Base-by-base conservation (phyloP, 1,140 invertebrate genomes). In the Campodea augens region DNA sequence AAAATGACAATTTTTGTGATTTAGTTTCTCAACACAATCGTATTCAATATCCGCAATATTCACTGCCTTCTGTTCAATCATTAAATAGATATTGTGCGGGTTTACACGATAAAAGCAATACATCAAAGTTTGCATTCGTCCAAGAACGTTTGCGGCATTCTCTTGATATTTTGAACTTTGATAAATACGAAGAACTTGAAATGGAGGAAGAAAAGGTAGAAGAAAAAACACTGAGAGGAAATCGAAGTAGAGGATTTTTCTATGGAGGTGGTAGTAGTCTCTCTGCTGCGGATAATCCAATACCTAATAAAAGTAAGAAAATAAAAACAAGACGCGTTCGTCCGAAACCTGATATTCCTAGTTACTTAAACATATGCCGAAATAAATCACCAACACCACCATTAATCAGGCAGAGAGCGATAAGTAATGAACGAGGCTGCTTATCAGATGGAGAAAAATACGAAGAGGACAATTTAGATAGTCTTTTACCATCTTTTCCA, bases 401-500 rank as follows among this genome's bases (percentile, higher is more conserved):
- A 1, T 21, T 36, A 37, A 21, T 10, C 18, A 21, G 32, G 13
- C 7, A 18, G 5, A n/a, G 24, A n/a, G 19, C 41, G 13, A 13
- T 15, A 21, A 5, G 23, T 21, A 21, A 48, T 25, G 36, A 39
- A 13, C 12, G 24, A 20, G 36, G 41, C 19, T 22, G 39, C 21
- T 36, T 42, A 19, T 47, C 45, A 15, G 51, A 52, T 22, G 44
- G 45, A 3, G 50, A 49, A 27, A n/a, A 38, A 22, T 12, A 18
- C 13, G 38, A 49, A n/a, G 32, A 43, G 25, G 46, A 45, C 18
- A 38, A 47, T 32, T 36, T 63, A 58, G 60, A 66, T 49, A 60
- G 58, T 73, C 57, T 73, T 81, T 65, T 78, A 77, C 48, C 67
- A 81, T 59, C 76, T 18, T 25, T 49, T 10, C 36, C 46, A 25